Evolutionary conservation across 1,140 invertebrate species (phyloP), one percentile per base, ranked within the genome.

Genomic region (Gryllus bimaculatus): DNA sequence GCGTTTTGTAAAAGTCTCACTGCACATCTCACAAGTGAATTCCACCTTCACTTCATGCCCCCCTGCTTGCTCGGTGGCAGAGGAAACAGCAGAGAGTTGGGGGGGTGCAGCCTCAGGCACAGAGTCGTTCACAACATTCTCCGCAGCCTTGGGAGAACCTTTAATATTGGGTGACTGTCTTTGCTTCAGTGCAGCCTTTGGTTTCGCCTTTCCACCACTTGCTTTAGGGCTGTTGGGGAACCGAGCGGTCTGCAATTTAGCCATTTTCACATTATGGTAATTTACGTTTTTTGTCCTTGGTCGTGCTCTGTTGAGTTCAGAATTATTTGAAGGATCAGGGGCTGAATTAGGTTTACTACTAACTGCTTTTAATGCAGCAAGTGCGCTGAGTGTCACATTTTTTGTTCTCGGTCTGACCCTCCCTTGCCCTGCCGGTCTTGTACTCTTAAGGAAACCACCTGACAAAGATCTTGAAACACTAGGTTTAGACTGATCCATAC

Each of bases 21-120:
- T 89, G 83, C 93, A 94, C 91, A 95, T 94, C 84, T 94, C 92
- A 83, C 93, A 95, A 77, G 90, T 91, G 82, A 81, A 81, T 54
- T 80, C 78, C 18, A 49, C 49, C 74, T 80, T 78, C 76, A 79
- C 76, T 77, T 83, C 83, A 18, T 77, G 54, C 15, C 48, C 78
- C 18, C 47, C 78, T 49, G 21, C 78, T 15, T 47, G 47, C 26
- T 77, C 15, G 8, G 18, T 39, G 48, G 54, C 8, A 49, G 18
- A 12, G 26, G 26, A 20, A 39, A 18, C 8, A 8, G 54, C 10
- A 13, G 54, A 13, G 26, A 5, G 26, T 66, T 10, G 18, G 18
- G 54, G 54, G 7, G 54, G 54, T 47, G 48, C 48, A 8, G 84
- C 79, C 2, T 86, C 86, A 47, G 85, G 81, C 80, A 81, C 84